A percentile compares a stretch with the other conserved stretches of the same genome.
Conservation (phyloP, 2,797 vertebrate genomes). For the Mormyrops attenuatus region DNA sequence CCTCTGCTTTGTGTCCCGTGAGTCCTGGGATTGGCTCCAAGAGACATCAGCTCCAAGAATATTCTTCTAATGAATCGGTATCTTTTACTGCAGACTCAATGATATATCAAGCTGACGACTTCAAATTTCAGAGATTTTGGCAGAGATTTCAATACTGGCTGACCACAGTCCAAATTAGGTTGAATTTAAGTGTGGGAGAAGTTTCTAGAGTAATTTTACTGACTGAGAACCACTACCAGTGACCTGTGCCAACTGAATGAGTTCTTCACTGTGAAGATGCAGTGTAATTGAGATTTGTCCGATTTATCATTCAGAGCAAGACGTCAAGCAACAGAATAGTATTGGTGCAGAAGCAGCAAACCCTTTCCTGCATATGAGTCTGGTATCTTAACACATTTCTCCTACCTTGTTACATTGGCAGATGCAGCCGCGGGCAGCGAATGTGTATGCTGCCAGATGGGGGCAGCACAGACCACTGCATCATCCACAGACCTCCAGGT, state of each 20-base stretch:
- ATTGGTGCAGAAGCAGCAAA: not conserved
- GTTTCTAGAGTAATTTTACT: not conserved
- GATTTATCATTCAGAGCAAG: not conserved
- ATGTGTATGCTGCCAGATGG: conserved; percentile 27
- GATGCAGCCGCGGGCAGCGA: conserved; percentile 26
- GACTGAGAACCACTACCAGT: not conserved
- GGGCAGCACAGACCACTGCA: conserved; percentile 16
- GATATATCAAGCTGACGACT: not conserved
- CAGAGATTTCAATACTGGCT: not conserved
- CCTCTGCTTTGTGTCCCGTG: not conserved
- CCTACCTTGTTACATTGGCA: conserved; percentile 14
- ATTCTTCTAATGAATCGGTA: not conserved
- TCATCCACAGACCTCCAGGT: conserved; percentile 43
- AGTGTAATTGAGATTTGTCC: not conserved
- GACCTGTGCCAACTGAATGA: not conserved
- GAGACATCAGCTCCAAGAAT: not conserved
- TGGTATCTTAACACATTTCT: not conserved
- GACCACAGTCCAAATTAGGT: not conserved
- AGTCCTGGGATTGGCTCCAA: not conserved
- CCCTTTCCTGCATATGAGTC: not conserved
- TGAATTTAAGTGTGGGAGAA: not conserved
- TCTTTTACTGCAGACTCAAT: not conserved
- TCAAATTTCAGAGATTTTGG: not conserved
- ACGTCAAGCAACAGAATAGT: not conserved
- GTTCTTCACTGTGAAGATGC: not conserved